phyloP scores from a whole-genome alignment of 2,113 vertebrate genomes.

The Osmerus mordax region DNA sequence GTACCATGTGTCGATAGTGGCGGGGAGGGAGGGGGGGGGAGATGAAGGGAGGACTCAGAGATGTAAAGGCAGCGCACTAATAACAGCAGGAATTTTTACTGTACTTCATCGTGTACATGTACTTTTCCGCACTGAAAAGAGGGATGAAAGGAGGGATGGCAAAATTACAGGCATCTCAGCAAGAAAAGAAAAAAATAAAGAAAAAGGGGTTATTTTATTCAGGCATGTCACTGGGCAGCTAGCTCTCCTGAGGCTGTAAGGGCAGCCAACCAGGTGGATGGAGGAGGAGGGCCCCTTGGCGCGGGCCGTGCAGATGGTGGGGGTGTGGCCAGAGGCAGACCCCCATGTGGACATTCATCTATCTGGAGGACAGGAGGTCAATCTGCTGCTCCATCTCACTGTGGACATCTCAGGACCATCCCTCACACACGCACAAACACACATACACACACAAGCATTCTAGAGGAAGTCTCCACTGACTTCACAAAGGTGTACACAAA shows the following conservation, averaged over 20 bases:
- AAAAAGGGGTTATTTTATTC: conserved; percentile 60
- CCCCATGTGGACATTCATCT: too few species aligned
- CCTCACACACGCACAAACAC: too few species aligned
- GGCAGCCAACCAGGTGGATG: conserved; percentile 50
- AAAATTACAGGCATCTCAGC: too few species aligned
- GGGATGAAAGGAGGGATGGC: neutral
- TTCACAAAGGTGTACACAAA: neutral
- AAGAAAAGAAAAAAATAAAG: too few species aligned
- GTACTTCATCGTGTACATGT: conserved; percentile 17
- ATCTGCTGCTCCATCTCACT: too few species aligned
- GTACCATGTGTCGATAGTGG: conserved; percentile 63
- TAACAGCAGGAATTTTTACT: conserved; percentile 66
- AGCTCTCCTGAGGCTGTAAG: conserved; percentile 55
- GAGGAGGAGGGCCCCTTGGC: conserved; percentile 19
- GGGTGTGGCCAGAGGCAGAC: conserved; percentile 46
- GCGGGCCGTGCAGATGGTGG: conserved; percentile 57
- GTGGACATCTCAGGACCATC: too few species aligned
- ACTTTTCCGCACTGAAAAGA: neutral
- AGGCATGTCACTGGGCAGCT: conserved; percentile 66
- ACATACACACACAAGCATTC: too few species aligned
- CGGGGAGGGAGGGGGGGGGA: conserved; percentile 13
- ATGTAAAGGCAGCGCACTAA: conserved; percentile 50
- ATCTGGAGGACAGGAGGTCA: too few species aligned
- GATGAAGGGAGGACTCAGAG: conserved; percentile 56
- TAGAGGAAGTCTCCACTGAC: too few species aligned